Evolutionary conservation across 1,140 invertebrate species (phyloP).

Genomic region (Drosophila novamexicana): DNA sequence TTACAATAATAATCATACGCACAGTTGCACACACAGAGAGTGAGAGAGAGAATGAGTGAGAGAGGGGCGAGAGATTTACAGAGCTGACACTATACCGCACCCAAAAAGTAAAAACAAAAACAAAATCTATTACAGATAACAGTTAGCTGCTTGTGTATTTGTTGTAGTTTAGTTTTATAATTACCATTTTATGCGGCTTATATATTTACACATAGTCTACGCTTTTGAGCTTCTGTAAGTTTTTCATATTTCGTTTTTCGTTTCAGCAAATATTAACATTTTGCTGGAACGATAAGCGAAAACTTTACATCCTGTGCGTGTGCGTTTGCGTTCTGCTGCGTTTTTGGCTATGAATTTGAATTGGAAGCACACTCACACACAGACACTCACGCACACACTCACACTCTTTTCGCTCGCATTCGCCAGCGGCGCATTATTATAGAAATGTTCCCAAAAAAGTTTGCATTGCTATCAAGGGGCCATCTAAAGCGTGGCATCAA

Average conservation of each 20-base stretch:
- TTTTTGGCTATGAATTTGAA: constrained; percentile 50
- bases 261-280: constrained; percentile 80
- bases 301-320: constrained; percentile 56
- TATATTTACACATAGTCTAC: constrained; percentile 62
- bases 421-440: constrained; percentile 74
- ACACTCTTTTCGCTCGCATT: not conserved
- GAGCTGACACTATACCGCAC: constrained; percentile 8
- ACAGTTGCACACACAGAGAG: constrained; percentile 58
- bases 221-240: constrained; percentile 8
- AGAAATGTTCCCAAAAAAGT: constrained; percentile 79
- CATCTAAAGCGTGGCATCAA: constrained; percentile 73
- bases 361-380: constrained; percentile 2
- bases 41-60: not conserved
- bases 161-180: constrained; percentile 76
- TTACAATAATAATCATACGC: constrained; percentile 81
- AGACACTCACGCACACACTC: not conserved
- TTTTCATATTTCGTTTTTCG: constrained; percentile 49
- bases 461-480: constrained; percentile 74
- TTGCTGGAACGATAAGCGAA: constrained; percentile 77
- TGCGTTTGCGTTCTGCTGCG: constrained; percentile 40
- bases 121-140: constrained; percentile 75
- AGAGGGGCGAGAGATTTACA: no score
- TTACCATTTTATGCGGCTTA: constrained; percentile 77
- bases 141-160: constrained; percentile 41
- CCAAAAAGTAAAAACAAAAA: constrained; percentile 22